phyloP scores from a whole-genome alignment of 2,888 invertebrate genomes.

The Drosophila fungiperda region DNA sequence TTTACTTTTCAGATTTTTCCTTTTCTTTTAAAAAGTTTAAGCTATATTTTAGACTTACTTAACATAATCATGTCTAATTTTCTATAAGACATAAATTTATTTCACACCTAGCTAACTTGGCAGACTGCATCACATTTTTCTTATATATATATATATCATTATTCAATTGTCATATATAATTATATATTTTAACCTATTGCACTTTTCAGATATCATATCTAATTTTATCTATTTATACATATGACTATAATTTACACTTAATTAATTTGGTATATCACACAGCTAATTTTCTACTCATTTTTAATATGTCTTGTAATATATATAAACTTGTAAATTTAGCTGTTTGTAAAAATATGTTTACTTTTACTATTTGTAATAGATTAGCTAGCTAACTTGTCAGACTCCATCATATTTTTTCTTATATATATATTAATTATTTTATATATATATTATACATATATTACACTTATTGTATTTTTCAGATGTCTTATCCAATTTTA shows the following conservation, averaged over 20 bases:
- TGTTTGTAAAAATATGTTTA: background rate
- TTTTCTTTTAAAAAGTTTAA: background rate
- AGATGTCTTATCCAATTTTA: background rate
- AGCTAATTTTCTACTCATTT: background rate
- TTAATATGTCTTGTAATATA: background rate
- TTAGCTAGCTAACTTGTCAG: background rate
- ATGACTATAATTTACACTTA: background rate
- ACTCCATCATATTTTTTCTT: background rate
- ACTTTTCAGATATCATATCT: background rate
- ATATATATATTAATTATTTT: background rate
- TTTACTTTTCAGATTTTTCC: background rate
- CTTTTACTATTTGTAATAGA: background rate
- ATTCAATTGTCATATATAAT: background rate
- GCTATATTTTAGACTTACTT: background rate
- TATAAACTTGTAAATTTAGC: no score
- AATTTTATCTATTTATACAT: background rate
- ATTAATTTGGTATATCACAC: background rate
- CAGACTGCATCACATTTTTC: background rate
- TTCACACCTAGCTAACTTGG: background rate
- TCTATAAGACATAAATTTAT: background rate
- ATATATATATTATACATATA: no score
- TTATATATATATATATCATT: background rate
- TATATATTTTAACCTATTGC: background rate
- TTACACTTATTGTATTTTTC: background rate
- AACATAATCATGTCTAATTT: background rate